Evolutionary conservation across 2,888 invertebrate genomes (phyloP).

Genomic region (Hyposoter dolosus): DNA sequence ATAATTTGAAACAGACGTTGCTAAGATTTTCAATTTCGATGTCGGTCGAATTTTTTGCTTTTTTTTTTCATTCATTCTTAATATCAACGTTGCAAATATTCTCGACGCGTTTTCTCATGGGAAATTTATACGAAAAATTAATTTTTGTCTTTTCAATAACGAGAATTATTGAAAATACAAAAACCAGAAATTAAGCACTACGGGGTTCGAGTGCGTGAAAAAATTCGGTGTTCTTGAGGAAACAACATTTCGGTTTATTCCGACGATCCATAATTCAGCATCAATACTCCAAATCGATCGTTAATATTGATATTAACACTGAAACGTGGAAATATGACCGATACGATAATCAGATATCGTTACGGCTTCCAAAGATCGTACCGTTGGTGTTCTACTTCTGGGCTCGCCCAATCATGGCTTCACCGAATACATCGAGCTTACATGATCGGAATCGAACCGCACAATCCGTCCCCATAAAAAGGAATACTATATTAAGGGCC

Average conservation of each 20-base stretch:
- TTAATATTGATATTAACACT: neutral
- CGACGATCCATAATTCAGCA: neutral
- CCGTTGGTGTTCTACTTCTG: conserved; percentile 84
- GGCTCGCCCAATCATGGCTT: conserved; percentile 85
- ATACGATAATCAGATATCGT: conserved; percentile 81
- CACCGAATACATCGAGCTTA: conserved; percentile 85
- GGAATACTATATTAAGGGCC: conserved; percentile 32
- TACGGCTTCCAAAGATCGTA: conserved; percentile 85
- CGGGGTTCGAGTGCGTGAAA: neutral
- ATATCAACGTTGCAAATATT: neutral
- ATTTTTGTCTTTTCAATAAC: neutral
- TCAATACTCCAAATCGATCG: neutral
- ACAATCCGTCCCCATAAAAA: conserved; percentile 67
- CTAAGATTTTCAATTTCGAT: neutral
- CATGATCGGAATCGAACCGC: conserved; percentile 78
- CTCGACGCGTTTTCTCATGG: neutral
- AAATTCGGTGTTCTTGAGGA: neutral
- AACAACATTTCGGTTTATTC: neutral
- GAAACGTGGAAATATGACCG: neutral
- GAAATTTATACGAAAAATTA: neutral
- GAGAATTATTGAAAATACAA: neutral
- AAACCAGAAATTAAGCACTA: neutral
- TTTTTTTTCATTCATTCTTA: neutral
- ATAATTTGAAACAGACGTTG: neutral
- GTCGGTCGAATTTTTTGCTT: neutral